Evolutionary conservation across 2,888 invertebrate genomes (phyloP).

Genomic region (Habrosyne pyritoides): DNA sequence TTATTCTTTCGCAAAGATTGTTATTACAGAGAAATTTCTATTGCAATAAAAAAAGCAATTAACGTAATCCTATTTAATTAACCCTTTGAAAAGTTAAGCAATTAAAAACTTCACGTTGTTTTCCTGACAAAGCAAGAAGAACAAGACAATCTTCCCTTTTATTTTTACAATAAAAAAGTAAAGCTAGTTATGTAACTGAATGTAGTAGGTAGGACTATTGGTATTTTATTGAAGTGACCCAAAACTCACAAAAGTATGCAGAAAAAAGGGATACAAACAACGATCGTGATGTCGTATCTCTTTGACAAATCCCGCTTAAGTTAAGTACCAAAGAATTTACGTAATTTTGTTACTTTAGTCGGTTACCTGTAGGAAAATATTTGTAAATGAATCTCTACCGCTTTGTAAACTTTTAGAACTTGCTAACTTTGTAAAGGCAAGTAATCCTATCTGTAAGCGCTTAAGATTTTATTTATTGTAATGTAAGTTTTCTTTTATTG

Average conservation of each 20-base stretch:
- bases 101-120: neutral
- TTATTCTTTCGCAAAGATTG: no score
- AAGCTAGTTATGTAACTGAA: neutral
- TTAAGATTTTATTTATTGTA: neutral
- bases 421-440: neutral
- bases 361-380: constrained; percentile 20
- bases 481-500: neutral
- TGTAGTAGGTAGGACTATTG: neutral
- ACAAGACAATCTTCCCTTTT: neutral
- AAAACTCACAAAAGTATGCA: neutral
- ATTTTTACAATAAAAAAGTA: neutral
- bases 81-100: neutral
- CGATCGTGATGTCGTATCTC: constrained; percentile 8
- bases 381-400: constrained; percentile 9
- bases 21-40: no score
- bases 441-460: neutral
- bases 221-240: neutral
- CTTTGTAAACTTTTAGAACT: neutral
- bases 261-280: constrained; percentile 6
- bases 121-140: neutral
- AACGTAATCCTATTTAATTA: neutral
- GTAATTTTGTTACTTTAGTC: constrained; percentile 22
- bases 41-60: neutral
- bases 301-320: constrained; percentile 23
- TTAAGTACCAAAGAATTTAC: constrained; percentile 27